A percentile compares a stretch with the other conserved stretches of the same genome.
Evolutionary conservation across 2,797 vertebrate species (phyloP).

Genomic region (Pangasius djambal): DNA sequence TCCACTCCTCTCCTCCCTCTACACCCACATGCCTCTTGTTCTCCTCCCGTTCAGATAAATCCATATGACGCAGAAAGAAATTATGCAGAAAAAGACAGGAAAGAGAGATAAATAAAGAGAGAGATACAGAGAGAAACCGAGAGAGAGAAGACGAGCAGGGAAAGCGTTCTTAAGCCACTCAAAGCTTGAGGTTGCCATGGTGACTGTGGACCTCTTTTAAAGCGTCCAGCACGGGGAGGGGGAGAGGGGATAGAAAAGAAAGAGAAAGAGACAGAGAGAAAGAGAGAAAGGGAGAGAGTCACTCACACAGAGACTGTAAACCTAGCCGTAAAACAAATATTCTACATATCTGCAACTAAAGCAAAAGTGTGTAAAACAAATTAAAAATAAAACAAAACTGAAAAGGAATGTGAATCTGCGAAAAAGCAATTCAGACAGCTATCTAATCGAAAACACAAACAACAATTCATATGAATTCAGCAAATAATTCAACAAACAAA

Average conservation of each 20-base stretch:
- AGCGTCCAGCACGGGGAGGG: neutral
- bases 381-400: neutral
- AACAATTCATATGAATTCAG: too few species aligned
- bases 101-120: neutral
- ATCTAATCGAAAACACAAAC: neutral
- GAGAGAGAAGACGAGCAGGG: conserved; percentile 22
- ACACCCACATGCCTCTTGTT: neutral
- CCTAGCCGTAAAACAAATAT: too few species aligned
- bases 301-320: too few species aligned
- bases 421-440: neutral
- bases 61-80: neutral
- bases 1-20: neutral
- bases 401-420: neutral
- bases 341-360: too few species aligned
- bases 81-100: neutral
- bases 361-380: neutral
- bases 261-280: neutral
- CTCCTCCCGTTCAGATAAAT: neutral
- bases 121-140: neutral
- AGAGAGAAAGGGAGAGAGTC: neutral
- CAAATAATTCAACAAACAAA: neutral
- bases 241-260: neutral
- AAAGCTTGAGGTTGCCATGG: conserved; percentile 56
- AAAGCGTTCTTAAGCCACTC: conserved; percentile 37
- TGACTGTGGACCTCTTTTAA: conserved; percentile 36